phyloP scores from a whole-genome alignment of 2,888 invertebrate species.

The Drosophila formosana region DNA sequence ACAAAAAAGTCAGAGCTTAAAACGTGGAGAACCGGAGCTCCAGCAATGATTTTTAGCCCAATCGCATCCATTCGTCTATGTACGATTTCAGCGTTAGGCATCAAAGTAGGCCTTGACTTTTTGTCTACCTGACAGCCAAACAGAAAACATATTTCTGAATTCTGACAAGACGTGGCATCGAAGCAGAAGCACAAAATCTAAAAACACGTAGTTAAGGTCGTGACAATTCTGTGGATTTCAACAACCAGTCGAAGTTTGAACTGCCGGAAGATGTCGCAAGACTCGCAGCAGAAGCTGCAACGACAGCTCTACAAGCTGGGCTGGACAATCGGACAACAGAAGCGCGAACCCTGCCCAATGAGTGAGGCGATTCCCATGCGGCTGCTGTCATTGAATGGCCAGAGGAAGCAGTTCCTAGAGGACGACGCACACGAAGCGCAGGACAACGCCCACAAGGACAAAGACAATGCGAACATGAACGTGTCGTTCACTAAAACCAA shows the following conservation, averaged over 20 bases:
- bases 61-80: too few species aligned
- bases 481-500: not conserved
- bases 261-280: constrained; percentile 26
- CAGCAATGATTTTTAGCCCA: too few species aligned
- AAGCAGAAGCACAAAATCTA: not conserved
- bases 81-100: too few species aligned
- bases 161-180: not conserved
- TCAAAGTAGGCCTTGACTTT: not conserved
- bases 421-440: too few species aligned
- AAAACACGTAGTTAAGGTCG: not conserved
- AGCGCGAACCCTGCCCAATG: not conserved
- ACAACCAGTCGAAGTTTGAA: not conserved
- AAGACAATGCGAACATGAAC: not conserved
- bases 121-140: not conserved
- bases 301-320: constrained; percentile 37
- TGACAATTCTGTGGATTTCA: not conserved
- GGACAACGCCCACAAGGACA: not conserved
- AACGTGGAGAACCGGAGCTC: too few species aligned
- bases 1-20: too few species aligned
- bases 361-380: constrained; percentile 40
- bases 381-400: constrained; percentile 20
- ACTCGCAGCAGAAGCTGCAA: constrained; percentile 39
- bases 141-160: not conserved
- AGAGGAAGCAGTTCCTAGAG: not conserved
- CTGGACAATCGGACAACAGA: constrained; percentile 41